Base-by-base conservation (phyloP, 2,113 vertebrate species). In the Cathartes aura region DNA sequence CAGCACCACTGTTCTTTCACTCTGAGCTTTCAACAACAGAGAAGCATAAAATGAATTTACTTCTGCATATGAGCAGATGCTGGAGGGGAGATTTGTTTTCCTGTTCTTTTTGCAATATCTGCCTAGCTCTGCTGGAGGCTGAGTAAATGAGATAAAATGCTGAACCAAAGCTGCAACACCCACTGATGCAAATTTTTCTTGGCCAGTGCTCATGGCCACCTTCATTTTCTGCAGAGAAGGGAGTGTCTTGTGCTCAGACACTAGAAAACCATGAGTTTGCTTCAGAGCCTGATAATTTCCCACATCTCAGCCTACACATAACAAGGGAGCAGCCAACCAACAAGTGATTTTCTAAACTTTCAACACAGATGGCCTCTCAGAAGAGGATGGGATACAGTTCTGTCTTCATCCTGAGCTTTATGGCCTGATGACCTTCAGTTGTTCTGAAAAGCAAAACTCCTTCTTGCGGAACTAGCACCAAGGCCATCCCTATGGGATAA, bases 61-160 rank as follows among this genome's bases (percentile, higher is more conserved):
- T 93, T 92, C 88, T 97, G 85, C 53, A 63, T 81, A 74, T 40
- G 85, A 97, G 79, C 96, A 95, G 92, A 93, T 92, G 93, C 92
- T 94, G 90, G 80, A 92, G 88, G 50, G 88, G 42, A 81, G 85
- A 93, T 95, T 92, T 95, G 92, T 97, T 96, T 96, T 92, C 74
- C 79, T 76, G 8, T 86, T 89, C 67, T 55, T 86, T 92, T 93
- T 95, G 63, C 63, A 81, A 82, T 86, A 78, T 84, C 70, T 94
- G 79, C 93, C 79, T 81, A 47, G 75, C 95, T 90, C 75, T 59
- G 78, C 85, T 94, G 93, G 92, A 94, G 58, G 87, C 93, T 96
- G 88, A 97, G 55, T 88, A 87, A 96, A 95, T 80, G 93, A 95
- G 96, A 94, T 93, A 96, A 97, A 97, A 95, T 45, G 79, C 79